These are phyloP conservation scores for Chloroceryle inda DNA, from an alignment of 2,797 vertebrate species.

Conservation along the genomic window DNA sequence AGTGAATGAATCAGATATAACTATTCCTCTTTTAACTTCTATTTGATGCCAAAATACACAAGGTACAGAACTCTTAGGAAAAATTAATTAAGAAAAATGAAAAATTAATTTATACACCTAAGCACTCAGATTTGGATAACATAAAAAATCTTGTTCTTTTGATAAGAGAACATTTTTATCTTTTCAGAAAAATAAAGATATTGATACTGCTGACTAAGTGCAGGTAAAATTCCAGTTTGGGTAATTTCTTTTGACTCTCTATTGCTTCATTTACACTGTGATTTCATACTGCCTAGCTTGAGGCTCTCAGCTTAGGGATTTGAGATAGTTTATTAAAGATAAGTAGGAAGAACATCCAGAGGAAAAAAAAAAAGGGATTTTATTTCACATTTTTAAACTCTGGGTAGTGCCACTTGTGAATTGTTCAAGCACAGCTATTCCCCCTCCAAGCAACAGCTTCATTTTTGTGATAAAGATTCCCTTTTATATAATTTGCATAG, in stretches of 20 bases:
- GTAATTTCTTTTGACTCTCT: not conserved
- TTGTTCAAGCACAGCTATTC: not conserved
- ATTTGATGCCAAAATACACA: not conserved
- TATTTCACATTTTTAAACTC: not conserved
- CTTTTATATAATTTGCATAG: not conserved
- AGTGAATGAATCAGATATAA: not conserved
- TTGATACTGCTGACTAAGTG: not conserved
- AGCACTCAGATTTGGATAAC: not conserved
- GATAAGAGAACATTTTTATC: not conserved
- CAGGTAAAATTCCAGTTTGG: not conserved
- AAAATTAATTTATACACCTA: not conserved
- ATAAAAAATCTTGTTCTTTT: not conserved
- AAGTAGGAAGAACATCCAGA: rapidly evolving
- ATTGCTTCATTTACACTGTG: not conserved
- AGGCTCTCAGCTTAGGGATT: not conserved
- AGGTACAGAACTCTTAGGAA: not conserved
- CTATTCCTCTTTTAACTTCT: not conserved
- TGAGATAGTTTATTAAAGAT: not conserved
- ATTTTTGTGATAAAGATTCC: not conserved
- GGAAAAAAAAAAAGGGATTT: not conserved
- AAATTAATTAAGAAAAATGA: not conserved
- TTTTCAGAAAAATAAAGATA: not conserved
- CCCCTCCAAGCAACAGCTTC: rapidly evolving
- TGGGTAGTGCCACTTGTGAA: not conserved
- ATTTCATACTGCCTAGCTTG: not conserved